phyloP scores from a whole-genome alignment of 2,113 vertebrate genomes.

The Zingel zingel region DNA sequence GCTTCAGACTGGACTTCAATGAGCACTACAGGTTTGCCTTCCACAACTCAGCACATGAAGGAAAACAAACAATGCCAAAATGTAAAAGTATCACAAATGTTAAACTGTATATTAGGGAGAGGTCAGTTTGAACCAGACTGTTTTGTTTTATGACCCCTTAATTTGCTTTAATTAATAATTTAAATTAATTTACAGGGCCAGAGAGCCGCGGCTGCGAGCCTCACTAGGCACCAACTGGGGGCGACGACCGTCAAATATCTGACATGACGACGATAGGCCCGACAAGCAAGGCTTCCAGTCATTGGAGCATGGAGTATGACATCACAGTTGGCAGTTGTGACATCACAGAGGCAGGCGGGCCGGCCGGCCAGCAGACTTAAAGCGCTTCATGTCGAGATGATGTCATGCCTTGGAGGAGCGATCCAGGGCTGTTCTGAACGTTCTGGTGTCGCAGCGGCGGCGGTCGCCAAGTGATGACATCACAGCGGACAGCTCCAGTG shows the following conservation, averaged over 20 bases:
- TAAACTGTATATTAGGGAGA: no score
- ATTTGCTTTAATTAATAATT: not conserved
- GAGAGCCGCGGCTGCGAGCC: constrained; percentile 90
- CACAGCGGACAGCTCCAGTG: constrained; percentile 8
- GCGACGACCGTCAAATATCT: constrained; percentile 89
- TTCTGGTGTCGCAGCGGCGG: not conserved
- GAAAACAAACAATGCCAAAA: not conserved
- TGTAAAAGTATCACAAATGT: no score
- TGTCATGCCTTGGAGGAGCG: constrained; percentile 56
- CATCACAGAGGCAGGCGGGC: constrained; percentile 29
- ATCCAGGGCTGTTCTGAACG: not conserved
- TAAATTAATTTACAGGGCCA: constrained; percentile 82
- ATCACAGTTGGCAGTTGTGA: constrained; percentile 16
- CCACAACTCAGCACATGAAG: not conserved
- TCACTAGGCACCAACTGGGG: constrained; percentile 90
- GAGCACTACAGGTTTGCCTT: constrained; percentile 89
- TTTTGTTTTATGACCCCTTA: not conserved
- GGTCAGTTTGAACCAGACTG: no score
- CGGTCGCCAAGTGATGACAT: constrained; percentile 57
- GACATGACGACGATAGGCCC: constrained; percentile 41
- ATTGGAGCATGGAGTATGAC: constrained; percentile 17
- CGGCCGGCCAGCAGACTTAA: not conserved
- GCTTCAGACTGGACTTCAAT: constrained; percentile 97
- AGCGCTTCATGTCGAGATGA: constrained; percentile 29
- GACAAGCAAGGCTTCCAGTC: not conserved